Evolutionary conservation across 1,140 invertebrate species (phyloP), one percentile per base, ranked within the genome.

Genomic region (Nasonia longicornis): DNA sequence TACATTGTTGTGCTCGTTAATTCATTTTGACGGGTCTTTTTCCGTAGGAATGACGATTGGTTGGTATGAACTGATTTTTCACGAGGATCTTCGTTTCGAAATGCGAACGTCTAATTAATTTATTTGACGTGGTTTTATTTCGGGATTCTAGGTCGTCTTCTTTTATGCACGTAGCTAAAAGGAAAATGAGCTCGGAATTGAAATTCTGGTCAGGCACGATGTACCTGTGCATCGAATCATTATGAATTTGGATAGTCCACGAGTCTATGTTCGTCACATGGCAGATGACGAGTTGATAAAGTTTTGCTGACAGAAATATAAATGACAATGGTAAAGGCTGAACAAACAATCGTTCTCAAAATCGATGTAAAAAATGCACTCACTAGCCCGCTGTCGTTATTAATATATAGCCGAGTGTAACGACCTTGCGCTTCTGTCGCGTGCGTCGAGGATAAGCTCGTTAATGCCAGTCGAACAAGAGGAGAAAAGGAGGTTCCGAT

Each of bases 121-220:
- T 69, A 31, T 69, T 69, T 69, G 26, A 69, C 22, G 66, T 31
- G 31, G 29, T 29, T 76, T 38, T 26, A 66, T 64, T 76, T 76
- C 66, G 29, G 20, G 35, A 66, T 76, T 38, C 26, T 31, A n/a
- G 12, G 52, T 63, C 22, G 16, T n/a, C 38, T 69, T 75, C 74
- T 35, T 58, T 66, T 35, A 6, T 58, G 22, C 10, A 7, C 63
- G 31, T 16, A 2, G 7, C 38, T 48, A 75, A 8, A 75, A 35
- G 26, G 16, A 58, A 31, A 29, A 69, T 69, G 14, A 69, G 52
- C 38, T n/a, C 6, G 52, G 20, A 58, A n/a, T 58, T 58, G n/a
- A 58, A 20, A 58, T 58, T 58, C 52, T 58, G 7, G 52, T 58
- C 52, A 58, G 3, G 16, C 4, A 8, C 52, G 52, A 58, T 58